Percentiles rank a stretch among this genome's conserved stretches.
These are phyloP conservation scores for Aphaenogaster floridana DNA, from an alignment of 1,140 invertebrate genomes.

Conservation along the genomic window DNA sequence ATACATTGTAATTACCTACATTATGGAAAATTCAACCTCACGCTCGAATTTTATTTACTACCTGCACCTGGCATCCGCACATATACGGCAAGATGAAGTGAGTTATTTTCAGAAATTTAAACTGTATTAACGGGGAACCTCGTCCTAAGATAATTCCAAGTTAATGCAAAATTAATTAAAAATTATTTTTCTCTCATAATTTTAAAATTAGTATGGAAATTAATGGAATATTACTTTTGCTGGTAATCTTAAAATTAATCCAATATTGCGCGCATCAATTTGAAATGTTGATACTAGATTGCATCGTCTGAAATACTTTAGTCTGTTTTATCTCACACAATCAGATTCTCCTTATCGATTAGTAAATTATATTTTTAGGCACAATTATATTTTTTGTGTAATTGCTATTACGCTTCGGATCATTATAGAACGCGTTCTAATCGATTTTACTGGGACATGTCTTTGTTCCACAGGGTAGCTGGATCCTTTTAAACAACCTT, in stretches of 20 bases:
- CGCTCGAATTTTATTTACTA: constrained; percentile 18
- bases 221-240: background rate
- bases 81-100: background rate
- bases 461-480: background rate
- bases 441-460: constrained; percentile 1
- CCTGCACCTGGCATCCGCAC: background rate
- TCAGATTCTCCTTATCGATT: background rate
- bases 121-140: background rate
- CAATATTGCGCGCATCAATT: background rate
- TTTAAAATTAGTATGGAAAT: constrained; percentile 10
- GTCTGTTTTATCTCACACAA: background rate
- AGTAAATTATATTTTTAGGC: background rate
- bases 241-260: constrained; percentile 1
- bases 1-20: constrained; percentile 39
- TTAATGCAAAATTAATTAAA: constrained; percentile 9
- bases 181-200: background rate
- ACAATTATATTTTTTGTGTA: background rate
- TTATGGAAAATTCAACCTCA: constrained; percentile 7
- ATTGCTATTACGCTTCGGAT: background rate
- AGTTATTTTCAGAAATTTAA: constrained; percentile 10
- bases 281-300: background rate
- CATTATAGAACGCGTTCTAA: background rate
- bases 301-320: background rate
- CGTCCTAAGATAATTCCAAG: background rate
- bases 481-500: background rate